These are phyloP conservation scores for Clupea harengus DNA, from an alignment of 2,113 vertebrate genomes.

Conservation along the genomic window DNA sequence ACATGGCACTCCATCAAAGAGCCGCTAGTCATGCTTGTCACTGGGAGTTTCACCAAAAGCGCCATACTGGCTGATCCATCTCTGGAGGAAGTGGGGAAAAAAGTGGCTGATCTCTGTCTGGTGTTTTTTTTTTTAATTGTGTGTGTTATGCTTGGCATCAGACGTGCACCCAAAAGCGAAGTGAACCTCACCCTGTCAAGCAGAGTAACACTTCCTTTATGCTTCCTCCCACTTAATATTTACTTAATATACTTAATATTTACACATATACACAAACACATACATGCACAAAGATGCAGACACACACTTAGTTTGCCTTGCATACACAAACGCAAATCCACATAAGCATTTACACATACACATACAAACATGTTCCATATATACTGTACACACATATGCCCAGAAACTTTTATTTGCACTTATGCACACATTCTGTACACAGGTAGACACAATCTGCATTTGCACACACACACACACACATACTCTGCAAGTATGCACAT, in stretches of 20 bases:
- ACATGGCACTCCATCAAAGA: slow-evolving; percentile 75
- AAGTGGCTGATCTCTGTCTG: slow-evolving; percentile 53
- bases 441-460: not conserved
- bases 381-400: not conserved
- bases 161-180: not conserved
- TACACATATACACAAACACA: not conserved
- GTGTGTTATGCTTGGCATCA: not conserved
- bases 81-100: slow-evolving; percentile 52
- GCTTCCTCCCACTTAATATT: not conserved
- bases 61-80: slow-evolving; percentile 51
- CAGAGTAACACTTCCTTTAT: not conserved
- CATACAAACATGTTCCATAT: not conserved
- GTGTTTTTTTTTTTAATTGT: not conserved
- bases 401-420: not conserved
- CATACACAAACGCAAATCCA: not conserved
- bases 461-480: not conserved
- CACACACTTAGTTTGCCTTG: not conserved
- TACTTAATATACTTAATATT: not conserved
- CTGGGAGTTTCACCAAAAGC: slow-evolving; percentile 59
- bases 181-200: not conserved
- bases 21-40: slow-evolving; percentile 60
- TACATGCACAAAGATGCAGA: not conserved
- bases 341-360: no score
- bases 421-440: not conserved
- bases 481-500: not conserved